These are phyloP conservation scores for Apostichopus parvimensis DNA, from an alignment of 35 echinoderm and acorn worm genomes.

Conservation along the genomic window DNA sequence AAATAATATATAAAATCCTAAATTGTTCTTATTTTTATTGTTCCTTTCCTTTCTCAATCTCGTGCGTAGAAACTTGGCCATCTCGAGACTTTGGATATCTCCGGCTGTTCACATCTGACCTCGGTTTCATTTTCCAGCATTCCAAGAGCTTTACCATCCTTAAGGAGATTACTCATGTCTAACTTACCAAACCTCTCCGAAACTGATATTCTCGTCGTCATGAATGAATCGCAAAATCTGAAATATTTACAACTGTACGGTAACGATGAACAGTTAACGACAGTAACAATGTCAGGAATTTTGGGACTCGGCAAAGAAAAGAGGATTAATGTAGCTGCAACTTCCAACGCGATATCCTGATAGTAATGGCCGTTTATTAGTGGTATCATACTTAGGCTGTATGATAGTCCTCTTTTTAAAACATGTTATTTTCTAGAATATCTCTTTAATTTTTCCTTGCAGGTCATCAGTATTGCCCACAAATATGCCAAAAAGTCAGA, in stretches of 20 bases:
- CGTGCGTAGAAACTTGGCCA: background rate
- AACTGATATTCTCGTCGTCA: background rate
- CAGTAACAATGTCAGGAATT: background rate
- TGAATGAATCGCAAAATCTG: background rate
- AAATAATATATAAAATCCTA: no score
- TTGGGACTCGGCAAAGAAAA: background rate
- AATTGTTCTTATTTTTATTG: background rate
- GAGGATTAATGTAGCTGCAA: background rate
- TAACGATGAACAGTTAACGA: background rate
- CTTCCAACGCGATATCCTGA: background rate
- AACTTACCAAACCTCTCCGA: background rate
- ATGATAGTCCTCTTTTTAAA: no score
- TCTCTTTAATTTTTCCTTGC: no score
- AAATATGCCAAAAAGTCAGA: no score
- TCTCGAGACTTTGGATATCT: conserved; percentile 51
- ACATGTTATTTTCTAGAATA: no score
- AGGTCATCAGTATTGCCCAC: no score
- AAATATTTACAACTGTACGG: conserved; percentile 31
- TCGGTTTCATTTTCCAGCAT: conserved; percentile 22
- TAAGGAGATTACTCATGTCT: conserved; percentile 22
- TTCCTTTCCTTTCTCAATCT: background rate
- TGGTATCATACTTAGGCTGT: no score
- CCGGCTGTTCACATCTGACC: conserved; percentile 44
- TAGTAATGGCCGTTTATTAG: background rate
- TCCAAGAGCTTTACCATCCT: background rate